Base-by-base conservation (phyloP, 2,888 invertebrate genomes). In the Alloplasta piceator region DNA sequence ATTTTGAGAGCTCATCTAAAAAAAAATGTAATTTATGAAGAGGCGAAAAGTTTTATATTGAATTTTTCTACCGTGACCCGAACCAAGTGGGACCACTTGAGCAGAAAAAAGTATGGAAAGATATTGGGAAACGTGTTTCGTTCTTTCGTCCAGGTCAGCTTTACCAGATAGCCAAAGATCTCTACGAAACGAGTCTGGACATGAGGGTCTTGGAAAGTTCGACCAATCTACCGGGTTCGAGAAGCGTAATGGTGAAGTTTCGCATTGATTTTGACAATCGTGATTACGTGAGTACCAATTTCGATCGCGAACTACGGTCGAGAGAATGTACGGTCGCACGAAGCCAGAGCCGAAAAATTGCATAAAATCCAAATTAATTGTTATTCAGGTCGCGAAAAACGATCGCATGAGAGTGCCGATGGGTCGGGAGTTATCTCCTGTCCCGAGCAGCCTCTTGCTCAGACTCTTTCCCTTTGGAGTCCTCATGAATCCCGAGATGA, bases 401-500 rank as follows among this genome's bases (percentile, higher is more conserved):
- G 88, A 83, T 64, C 87, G 85, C 76, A 90, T 91, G 86, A 88
- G 86, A 55, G 84, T 86, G 4, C 91, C 91, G 10, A 83, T 90
- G 9, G 88, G 88, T 0, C 87, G 87, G 5, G 93, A 93, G 60
- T 92, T 96, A 64, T 93, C 95, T 0, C 91, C 95, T 0, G 95
- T 97, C n/a, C 95, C 96, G 0, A 94, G 95, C 67, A 94, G 94
- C 36, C 92, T 97, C 48, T 94, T 97, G 26, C 93, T 98, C 14
- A 95, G 96, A 88, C 93, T 98, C 66, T 98, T 98, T 91, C 98
- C 98, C 0, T 98, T 98, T 90, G 97, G 96, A 9, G 94, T 98
- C 10, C 93, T 98, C 71, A 94, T 98, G 81, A 95, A 97, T 89
- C 94, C 94, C 55, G 93, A 95, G 12, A 95, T 98, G 95, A 94